Base-by-base conservation (phyloP, 2,113 vertebrate genomes). In the Corythoichthys haematopterus region DNA sequence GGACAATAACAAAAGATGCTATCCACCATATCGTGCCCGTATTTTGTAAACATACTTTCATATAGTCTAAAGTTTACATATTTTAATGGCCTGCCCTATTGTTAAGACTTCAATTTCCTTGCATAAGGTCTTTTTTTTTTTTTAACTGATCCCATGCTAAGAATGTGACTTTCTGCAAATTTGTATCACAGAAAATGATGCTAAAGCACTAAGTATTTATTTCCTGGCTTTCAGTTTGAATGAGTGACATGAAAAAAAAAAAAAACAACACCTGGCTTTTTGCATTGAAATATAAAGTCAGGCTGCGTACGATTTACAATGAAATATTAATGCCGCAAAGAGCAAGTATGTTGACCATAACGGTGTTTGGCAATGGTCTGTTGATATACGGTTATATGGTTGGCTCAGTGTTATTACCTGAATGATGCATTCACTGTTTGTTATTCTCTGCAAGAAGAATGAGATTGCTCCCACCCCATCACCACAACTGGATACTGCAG, bases 401-500 rank as follows among this genome's bases (percentile, higher is more conserved):
- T 58, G 63, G 64, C 67, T 52, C 2, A 53, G 43, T 69, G 56
- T 79, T 51, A 66, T 37, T 37, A 3, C 69, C 77, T 77, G 80
- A 86, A 74, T 79, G 80, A 84, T 84, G 64, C 64, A 84, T 79
- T 78, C 45, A 65, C 80, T 74, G 75, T 85, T 84, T 85, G 75
- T 85, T 87, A 85, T 85, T 88, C 83, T 73, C 70, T 84, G 81
- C 82, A 75, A 85, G 80, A 85, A 82, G 76, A 83, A 85, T 87
- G 85, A 79, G 79, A 83, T 85, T 84, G 83, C 85, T 87, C 78
- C 70, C 58, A 10, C 37, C 57, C 57, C 36, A 13, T 36, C 56
- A 12, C 13, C 57, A 1, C 83, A 88, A 90, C 87, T 87, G 87
- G 87, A 90, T 90, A 84, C 88, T 80, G 85, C 82, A 88, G 85